phyloP scores from a whole-genome alignment of 2,113 vertebrate species.

The Grantiella picta region DNA sequence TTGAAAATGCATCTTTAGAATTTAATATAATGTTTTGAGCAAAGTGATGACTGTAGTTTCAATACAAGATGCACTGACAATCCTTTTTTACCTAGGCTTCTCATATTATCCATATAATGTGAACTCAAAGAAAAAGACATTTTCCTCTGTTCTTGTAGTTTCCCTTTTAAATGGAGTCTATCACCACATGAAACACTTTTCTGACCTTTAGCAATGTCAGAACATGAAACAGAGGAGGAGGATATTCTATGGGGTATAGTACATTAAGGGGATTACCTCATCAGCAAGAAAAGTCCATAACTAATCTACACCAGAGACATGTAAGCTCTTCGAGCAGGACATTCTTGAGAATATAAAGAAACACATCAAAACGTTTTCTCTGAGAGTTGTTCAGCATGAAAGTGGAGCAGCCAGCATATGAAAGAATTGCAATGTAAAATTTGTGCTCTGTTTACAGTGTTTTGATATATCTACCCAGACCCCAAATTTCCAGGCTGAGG shows the following conservation, averaged over 20 bases:
- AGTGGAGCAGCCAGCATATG: neutral
- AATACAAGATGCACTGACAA: neutral
- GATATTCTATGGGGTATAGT: conserved; percentile 53
- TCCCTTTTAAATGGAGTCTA: neutral
- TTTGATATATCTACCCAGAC: neutral
- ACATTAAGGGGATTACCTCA: conserved; percentile 53
- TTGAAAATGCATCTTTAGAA: neutral
- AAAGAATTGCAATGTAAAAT: neutral
- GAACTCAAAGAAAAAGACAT: neutral
- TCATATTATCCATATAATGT: neutral
- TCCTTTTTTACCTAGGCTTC: neutral
- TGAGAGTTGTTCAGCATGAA: neutral
- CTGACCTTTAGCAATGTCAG: conserved; percentile 56
- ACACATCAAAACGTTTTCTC: neutral
- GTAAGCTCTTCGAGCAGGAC: neutral
- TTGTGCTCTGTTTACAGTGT: neutral
- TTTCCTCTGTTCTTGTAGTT: neutral
- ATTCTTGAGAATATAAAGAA: conserved; percentile 2
- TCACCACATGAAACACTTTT: conserved; percentile 10
- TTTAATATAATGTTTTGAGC: neutral
- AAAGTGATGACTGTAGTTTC: neutral
- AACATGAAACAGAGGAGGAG: conserved; percentile 51
- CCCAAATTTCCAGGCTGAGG: neutral
- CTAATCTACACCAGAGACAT: conserved; percentile 54
- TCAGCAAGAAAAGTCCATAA: conserved; percentile 53